phyloP scores from a whole-genome alignment of 2,888 invertebrate genomes.

The Thereva nobilitata region DNA sequence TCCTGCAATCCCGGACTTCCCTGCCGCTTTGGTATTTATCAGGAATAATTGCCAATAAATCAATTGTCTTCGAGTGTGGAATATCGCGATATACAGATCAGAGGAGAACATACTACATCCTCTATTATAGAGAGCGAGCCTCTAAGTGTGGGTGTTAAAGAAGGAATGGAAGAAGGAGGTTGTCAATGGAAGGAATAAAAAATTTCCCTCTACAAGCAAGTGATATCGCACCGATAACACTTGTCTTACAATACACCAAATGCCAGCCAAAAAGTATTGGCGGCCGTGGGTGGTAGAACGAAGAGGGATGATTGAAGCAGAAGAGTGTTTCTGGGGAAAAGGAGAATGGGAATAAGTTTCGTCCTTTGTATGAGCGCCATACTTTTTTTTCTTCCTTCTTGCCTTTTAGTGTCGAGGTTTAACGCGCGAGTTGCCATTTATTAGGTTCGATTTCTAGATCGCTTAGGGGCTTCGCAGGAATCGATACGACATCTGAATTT shows the following conservation, averaged over 20 bases:
- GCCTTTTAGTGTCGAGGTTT: constrained; percentile 29
- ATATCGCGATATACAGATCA: constrained; percentile 19
- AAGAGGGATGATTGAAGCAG: neutral
- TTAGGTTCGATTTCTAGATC: constrained; percentile 26
- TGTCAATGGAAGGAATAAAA: constrained; percentile 24
- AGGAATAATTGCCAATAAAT: constrained; percentile 49
- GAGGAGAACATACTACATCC: neutral
- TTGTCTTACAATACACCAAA: neutral
- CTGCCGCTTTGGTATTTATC: constrained; percentile 43
- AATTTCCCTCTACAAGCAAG: constrained; percentile 12
- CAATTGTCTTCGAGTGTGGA: constrained; percentile 44
- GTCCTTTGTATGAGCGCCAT: no score
- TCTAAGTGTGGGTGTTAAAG: neutral
- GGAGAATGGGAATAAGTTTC: no score
- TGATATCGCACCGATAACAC: constrained; percentile 3
- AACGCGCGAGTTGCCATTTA: constrained; percentile 36
- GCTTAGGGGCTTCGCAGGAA: constrained; percentile 13
- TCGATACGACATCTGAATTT: constrained; percentile 31
- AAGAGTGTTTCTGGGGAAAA: no score
- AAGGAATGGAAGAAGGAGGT: constrained; percentile 7
- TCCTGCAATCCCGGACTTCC: neutral
- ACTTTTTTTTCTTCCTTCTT: neutral
- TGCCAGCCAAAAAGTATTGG: no score
- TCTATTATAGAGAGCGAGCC: no score
- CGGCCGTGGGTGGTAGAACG: neutral